Conservation (phyloP, 2,113 vertebrate genomes). For the Axis porcinus region DNA sequence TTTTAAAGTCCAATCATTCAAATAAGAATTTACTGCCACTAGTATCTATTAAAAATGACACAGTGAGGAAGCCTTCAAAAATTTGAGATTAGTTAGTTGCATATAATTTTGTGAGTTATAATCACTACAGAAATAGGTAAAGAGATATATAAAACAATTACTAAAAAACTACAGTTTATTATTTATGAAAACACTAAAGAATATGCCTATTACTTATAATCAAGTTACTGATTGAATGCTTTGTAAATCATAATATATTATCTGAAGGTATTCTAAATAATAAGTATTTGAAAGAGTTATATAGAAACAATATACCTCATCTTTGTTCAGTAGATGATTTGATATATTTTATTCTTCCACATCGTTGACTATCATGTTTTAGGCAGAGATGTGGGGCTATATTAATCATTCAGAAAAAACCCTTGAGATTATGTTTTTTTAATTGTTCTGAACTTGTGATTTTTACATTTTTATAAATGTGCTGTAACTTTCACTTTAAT, state of each 20-base stretch:
- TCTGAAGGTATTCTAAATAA: constrained; percentile 32
- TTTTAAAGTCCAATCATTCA: neutral
- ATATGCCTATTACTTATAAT: constrained; percentile 65
- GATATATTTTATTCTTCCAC: constrained; percentile 41
- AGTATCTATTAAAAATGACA: constrained; percentile 47
- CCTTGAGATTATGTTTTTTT: constrained; percentile 5
- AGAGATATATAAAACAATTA: constrained; percentile 48
- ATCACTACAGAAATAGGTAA: constrained; percentile 37
- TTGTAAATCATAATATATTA: constrained; percentile 54
- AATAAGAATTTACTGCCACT: constrained; percentile 29
- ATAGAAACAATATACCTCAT: constrained; percentile 39
- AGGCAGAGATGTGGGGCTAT: neutral
- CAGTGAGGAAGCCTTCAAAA: constrained; percentile 10
- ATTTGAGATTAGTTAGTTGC: constrained; percentile 41
- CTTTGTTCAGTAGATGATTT: constrained; percentile 50
- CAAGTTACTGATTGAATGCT: constrained; percentile 62
- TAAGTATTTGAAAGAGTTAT: constrained; percentile 64
- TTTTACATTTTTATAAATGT: neutral
- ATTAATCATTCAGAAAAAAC: neutral
- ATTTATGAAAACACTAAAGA: constrained; percentile 67
- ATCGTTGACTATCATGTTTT: constrained; percentile 3
- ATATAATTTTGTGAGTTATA: constrained; percentile 63
- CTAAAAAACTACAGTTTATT: neutral
- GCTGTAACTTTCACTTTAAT: neutral
- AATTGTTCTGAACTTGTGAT: neutral